Conservation (phyloP, 2,888 invertebrate genomes). For the Copidosoma aretas region DNA sequence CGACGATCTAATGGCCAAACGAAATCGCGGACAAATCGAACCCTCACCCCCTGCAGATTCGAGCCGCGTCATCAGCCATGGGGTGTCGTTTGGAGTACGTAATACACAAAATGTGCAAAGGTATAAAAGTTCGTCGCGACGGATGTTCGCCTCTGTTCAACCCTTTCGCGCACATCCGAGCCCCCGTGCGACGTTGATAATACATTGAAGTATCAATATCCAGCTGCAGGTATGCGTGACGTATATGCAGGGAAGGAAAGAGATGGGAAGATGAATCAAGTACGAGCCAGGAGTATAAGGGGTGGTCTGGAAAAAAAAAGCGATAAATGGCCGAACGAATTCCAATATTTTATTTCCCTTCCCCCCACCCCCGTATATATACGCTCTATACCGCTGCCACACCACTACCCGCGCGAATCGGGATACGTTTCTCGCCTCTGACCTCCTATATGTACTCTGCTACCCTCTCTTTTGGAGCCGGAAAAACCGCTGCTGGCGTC, state of each 20-base stretch:
- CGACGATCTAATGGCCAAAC: not conserved
- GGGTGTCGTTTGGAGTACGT: too few relatives aligned
- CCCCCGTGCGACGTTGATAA: conserved; percentile 27
- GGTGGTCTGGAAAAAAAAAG: conserved; percentile 29
- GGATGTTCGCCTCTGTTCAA: not conserved
- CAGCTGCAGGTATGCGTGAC: not conserved
- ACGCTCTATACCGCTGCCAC: too few relatives aligned
- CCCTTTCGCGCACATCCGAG: conserved; percentile 4
- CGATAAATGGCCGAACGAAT: conserved; percentile 41
- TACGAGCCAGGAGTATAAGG: not conserved
- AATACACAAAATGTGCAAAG: too few relatives aligned
- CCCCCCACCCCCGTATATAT: conserved; percentile 31
- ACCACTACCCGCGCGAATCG: not conserved
- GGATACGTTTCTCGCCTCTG: conserved; percentile 29
- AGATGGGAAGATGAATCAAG: not conserved
- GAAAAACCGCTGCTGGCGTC: conserved; percentile 22
- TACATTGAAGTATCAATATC: conserved; percentile 38
- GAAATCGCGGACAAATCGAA: conserved; percentile 2
- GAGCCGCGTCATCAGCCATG: too few relatives aligned
- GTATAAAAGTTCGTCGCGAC: too few relatives aligned
- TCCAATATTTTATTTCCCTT: conserved; percentile 40
- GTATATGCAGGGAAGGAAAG: not conserved
- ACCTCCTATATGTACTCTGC: too few relatives aligned
- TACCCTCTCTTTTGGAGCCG: not conserved
- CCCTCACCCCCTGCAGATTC: too few relatives aligned